A percentile compares a stretch with the other conserved stretches of the same genome.
phyloP scores from a whole-genome alignment of 2,797 vertebrate genomes.

The Gymnothorax javanicus region DNA sequence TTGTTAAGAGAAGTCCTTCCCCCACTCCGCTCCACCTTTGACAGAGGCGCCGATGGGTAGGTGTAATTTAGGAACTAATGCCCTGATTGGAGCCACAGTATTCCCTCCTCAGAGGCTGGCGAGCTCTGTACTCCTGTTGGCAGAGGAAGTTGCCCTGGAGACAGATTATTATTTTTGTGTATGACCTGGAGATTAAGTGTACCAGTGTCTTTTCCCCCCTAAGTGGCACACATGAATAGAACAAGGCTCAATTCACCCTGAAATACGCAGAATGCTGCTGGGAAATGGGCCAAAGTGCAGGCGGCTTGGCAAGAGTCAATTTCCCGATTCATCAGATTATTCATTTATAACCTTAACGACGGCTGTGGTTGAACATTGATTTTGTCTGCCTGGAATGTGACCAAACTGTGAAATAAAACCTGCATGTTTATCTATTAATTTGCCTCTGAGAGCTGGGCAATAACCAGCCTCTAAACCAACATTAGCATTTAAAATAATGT shows the following conservation, averaged over 20 bases:
- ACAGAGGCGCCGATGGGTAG: not conserved
- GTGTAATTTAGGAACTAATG: not conserved
- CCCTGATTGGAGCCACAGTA: not conserved
- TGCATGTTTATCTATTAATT: not conserved
- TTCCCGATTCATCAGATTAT: not conserved
- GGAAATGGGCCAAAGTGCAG: not conserved
- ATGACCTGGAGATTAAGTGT: slow-evolving; percentile 8
- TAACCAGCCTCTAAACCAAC: too few relatives aligned
- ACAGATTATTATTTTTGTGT: slow-evolving; percentile 12
- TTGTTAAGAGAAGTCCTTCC: too few relatives aligned
- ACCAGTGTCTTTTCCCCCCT: not conserved
- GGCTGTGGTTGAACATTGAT: not conserved
- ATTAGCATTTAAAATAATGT: too few relatives aligned
- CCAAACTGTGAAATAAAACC: not conserved
- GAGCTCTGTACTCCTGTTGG: not conserved
- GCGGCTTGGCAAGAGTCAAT: not conserved
- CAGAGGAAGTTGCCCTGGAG: slow-evolving; percentile 2
- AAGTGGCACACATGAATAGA: not conserved
- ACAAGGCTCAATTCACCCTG: not conserved
- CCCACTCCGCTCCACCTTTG: not conserved
- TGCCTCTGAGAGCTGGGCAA: not conserved
- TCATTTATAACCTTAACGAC: not conserved
- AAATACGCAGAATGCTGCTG: not conserved
- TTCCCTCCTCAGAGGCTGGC: not conserved
- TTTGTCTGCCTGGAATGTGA: not conserved